These are phyloP conservation scores for Beaufortia kweichowensis DNA, from an alignment of 2,113 vertebrate genomes.

Conservation along the genomic window DNA sequence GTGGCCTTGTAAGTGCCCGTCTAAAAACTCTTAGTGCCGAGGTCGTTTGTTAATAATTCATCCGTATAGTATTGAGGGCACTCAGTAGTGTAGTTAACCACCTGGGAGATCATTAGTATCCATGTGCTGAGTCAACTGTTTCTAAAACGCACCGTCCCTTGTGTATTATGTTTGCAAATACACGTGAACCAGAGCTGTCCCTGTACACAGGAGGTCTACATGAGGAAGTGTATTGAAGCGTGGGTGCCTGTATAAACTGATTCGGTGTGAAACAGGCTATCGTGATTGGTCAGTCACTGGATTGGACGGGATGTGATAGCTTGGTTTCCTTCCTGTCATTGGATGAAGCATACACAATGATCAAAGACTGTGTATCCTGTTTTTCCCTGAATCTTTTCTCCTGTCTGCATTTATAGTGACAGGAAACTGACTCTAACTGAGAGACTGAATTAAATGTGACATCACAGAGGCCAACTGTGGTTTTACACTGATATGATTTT, in stretches of 20 bases:
- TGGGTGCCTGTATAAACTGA: slow-evolving; percentile 28
- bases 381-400: slow-evolving; percentile 53
- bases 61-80: slow-evolving; percentile 8
- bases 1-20: slow-evolving; percentile 85
- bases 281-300: slow-evolving; percentile 53
- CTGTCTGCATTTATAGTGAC: slow-evolving; percentile 18
- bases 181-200: background rate
- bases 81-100: slow-evolving; percentile 6
- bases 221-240: slow-evolving; percentile 1
- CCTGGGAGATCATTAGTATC: slow-evolving; percentile 33
- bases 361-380: slow-evolving; percentile 69
- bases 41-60: slow-evolving; percentile 31
- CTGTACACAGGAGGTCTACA: background rate
- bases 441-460: background rate
- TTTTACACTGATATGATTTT: background rate
- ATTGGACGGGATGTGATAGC: slow-evolving; percentile 60
- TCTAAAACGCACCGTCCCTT: background rate
- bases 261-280: slow-evolving; percentile 11
- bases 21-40: background rate
- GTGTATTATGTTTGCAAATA: slow-evolving; percentile 18
- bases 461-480: background rate
- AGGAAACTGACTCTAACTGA: slow-evolving; percentile 27
- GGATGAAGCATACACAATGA: slow-evolving; percentile 47
- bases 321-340: slow-evolving; percentile 66
- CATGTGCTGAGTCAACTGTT: slow-evolving; percentile 17